These are phyloP conservation scores for Pseudopodoces humilis DNA, from an alignment of 2,113 vertebrate genomes.

Conservation along the genomic window DNA sequence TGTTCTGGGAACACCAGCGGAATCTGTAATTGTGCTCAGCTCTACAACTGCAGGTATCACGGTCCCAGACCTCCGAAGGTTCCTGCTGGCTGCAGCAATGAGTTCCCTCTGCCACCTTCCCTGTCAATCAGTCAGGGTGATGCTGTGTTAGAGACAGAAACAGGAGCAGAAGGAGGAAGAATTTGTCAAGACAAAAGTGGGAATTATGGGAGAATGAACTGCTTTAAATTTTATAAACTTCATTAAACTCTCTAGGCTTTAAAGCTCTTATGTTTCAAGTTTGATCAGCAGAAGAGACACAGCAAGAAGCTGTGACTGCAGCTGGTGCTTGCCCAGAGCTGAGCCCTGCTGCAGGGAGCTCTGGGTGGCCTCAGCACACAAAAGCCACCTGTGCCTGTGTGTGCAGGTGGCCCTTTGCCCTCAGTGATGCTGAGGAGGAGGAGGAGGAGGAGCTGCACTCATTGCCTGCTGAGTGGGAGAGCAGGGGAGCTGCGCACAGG, in stretches of 20 bases:
- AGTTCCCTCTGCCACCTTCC: not conserved
- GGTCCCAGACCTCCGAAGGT: not conserved
- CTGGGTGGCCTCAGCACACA: not conserved
- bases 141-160: not conserved
- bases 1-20: not conserved
- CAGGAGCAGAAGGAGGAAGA: not conserved
- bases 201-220: not conserved
- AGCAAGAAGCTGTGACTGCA: rapidly evolving
- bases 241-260: not conserved
- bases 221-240: not conserved
- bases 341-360: not conserved
- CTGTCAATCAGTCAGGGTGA: not conserved
- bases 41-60: rapidly evolving
- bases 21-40: not conserved
- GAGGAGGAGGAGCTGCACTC: conserved; percentile 33
- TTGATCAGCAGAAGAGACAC: not conserved
- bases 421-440: conserved; percentile 34
- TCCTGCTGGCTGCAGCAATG: not conserved
- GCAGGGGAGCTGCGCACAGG: conserved; percentile 54
- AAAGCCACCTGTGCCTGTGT: not conserved
- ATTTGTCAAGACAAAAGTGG: not conserved
- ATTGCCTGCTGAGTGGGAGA: conserved; percentile 53
- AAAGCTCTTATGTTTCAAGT: not conserved
- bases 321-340: not conserved
- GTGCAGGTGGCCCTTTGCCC: conserved; percentile 60